Percentiles rank a stretch among this genome's conserved stretches.
Evolutionary conservation across 2,113 vertebrate genomes (phyloP).

Genomic region (Xenopus borealis): DNA sequence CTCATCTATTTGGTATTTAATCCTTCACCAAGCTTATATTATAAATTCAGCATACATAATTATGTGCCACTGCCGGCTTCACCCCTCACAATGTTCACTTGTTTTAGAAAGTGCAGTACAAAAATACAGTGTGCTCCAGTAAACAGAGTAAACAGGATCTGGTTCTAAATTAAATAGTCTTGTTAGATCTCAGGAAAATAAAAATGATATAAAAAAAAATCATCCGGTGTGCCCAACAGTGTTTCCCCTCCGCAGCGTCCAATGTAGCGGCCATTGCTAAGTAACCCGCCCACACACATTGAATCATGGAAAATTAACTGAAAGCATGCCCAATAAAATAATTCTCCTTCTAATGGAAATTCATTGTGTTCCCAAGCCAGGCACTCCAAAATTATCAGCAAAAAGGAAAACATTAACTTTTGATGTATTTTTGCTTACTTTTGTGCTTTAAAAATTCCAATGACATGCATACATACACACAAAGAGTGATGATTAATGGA

Average conservation of each 20-base stretch:
- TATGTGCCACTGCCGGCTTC: neutral
- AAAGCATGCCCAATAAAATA: slow-evolving; percentile 2
- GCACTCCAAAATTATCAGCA: no score
- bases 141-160: neutral
- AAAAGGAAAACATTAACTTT: no score
- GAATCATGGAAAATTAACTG: slow-evolving; percentile 15
- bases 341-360: no score
- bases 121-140: neutral
- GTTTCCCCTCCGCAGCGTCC: neutral
- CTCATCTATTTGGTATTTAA: neutral
- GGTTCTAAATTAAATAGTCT: neutral
- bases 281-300: slow-evolving; percentile 28
- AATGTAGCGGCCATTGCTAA: slow-evolving; percentile 25
- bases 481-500: no score
- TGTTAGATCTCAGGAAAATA: neutral
- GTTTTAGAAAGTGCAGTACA: neutral
- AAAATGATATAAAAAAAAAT: neutral
- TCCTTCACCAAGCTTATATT: neutral
- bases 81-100: slow-evolving; percentile 10
- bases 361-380: no score
- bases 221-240: neutral
- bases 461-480: no score
- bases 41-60: slow-evolving; percentile 4
- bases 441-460: no score
- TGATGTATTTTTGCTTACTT: no score